These are phyloP conservation scores for Isoperla grammatica DNA, from an alignment of 2,888 invertebrate species.

Conservation along the genomic window DNA sequence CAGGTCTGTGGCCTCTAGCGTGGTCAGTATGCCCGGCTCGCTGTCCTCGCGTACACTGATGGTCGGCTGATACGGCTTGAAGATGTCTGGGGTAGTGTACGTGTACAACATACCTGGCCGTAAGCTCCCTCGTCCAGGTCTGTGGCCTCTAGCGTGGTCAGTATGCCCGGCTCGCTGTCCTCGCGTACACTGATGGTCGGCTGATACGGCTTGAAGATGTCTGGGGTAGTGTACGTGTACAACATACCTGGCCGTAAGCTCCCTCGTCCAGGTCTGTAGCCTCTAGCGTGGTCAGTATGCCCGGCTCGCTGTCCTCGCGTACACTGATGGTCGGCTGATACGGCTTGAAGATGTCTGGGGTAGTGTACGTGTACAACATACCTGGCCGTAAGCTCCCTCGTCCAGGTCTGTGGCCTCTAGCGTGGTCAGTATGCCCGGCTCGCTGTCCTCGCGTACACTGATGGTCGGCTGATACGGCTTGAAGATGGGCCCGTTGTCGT, in stretches of 20 bases:
- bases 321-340: conserved; percentile 78
- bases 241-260: conserved; percentile 84
- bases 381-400: conserved; percentile 89
- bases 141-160: conserved; percentile 80
- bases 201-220: conserved; percentile 77
- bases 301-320: conserved; percentile 70
- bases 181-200: conserved; percentile 76
- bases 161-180: conserved; percentile 66
- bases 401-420: conserved; percentile 86
- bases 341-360: conserved; percentile 74
- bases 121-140: conserved; percentile 89
- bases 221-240: too few species aligned
- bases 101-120: conserved; percentile 84
- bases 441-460: conserved; percentile 71
- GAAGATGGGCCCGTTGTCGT: conserved; percentile 86
- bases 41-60: conserved; percentile 76
- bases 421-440: conserved; percentile 67
- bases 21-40: conserved; percentile 66
- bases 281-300: conserved; percentile 73
- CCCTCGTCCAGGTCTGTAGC: conserved; percentile 88
- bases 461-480: conserved; percentile 79
- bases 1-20: conserved; percentile 80
- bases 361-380: too few species aligned
- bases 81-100: too few species aligned
- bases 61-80: conserved; percentile 78